Evolutionary conservation across 2,888 invertebrate species (phyloP), one percentile per base, ranked within the genome.

Genomic region (Coelopa pilipes): DNA sequence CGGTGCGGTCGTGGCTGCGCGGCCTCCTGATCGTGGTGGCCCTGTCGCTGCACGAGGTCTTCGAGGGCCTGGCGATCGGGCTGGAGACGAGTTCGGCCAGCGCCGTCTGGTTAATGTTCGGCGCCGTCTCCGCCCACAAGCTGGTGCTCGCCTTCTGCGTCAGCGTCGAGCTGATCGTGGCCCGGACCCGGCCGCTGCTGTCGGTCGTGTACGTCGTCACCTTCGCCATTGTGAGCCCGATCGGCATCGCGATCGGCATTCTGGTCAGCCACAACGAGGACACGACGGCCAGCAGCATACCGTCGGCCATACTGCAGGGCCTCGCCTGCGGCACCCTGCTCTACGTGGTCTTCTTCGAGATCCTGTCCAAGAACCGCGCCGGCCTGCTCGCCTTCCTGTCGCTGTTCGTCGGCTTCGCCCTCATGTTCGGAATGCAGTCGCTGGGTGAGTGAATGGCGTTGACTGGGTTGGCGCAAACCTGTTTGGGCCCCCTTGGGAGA

Each of bases 331-430:
- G 98, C 15, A 98, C 98, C 0, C 91, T 98, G 62, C 89, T 98
- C 5, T 98, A 97, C 88, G 96, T 98, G 19, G 96, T 97, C n/a
- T 97, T 97, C 89, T 97, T 98, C 87, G 98, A 98, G 88, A 94
- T 98, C 72, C 90, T 98, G 81, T 91, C 91, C 13, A 88, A 88
- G 70, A 84, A 83, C 72, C 84, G 85, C 69, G 82, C 82, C 17
- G 94, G 94, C 10, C 87, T 94, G 24, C 82, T 90, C 45, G 92
- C 93, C 77, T 93, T 90, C 84, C 72, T 90, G 0, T 90, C 93
- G 1, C 91, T 94, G 47, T 80, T 94, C 7, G 76, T 91, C 34
- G 94, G 94, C 72, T 94, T 94, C 85, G 82, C 89, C 46, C 78
- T 93, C 11, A 94, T 94, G 94, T 92, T 93, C 79, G 92, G 92